Evolutionary conservation across 2,888 invertebrate species (phyloP), one percentile per base, ranked within the genome.

Genomic region (Xylota sylvarum): DNA sequence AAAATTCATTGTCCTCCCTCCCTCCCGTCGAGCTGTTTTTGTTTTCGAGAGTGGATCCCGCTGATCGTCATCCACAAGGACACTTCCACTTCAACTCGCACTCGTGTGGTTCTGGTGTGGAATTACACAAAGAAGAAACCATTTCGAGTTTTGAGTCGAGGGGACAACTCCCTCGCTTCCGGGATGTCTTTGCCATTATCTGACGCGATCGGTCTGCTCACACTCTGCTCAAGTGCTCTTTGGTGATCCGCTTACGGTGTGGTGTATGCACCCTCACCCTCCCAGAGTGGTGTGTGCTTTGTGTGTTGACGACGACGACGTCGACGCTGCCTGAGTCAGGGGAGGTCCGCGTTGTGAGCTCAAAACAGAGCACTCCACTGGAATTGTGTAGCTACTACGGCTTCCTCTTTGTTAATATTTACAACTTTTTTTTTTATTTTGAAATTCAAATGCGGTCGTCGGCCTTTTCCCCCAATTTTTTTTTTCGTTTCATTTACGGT

Each of bases 401-500:
- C 76, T 85, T 85, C 81, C 85, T 76, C 81, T 85, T 81, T 81
- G 76, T 85, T 48, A 64, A 56, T 65, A 60, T 72, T 74, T 70
- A 52, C 48, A 43, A 32, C 17, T 48, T 64, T 78, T 27, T 23
- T 17, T 69, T 74, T 74, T 74, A 27, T 81, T 86, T 78, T 69
- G 35, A 64, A 78, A 86, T 78, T 86, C 82, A 86, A 86, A 86
- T 86, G 86, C 86, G 86, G 86, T 86, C 82, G 78, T 78, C 82
- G 86, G 82, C 86, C 85, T 86, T 86, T 86, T 82, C 77, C 82
- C 86, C 86, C 77, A 86, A 82, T 86, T 82, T 85, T 65, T 62
- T 17, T 52, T 6, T 58, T 62, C 19, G 35, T 43, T 23, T 43
- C 19, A 7, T 37, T 35, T n/a, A n/a, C 40, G 55, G 30, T 69